These are phyloP conservation scores for Pitta sordida DNA, from an alignment of 2,113 vertebrate species.

Conservation along the genomic window DNA sequence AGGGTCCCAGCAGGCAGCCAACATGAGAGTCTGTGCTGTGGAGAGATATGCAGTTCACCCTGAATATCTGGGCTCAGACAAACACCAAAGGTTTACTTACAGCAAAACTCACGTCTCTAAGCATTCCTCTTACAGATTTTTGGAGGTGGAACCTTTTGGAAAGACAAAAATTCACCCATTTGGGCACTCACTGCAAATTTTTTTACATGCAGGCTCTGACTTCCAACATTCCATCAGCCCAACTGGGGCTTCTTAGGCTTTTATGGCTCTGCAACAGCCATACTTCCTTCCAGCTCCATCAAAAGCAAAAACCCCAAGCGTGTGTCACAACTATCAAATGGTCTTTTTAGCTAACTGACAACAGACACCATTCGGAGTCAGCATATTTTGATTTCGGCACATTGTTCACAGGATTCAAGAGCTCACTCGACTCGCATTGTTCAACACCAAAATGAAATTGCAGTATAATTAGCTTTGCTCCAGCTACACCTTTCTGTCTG, in stretches of 20 bases:
- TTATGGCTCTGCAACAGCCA: background rate
- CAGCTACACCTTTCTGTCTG: background rate
- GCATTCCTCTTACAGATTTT: background rate
- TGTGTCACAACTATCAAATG: background rate
- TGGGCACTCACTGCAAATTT: fast-evolving
- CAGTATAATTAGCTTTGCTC: background rate
- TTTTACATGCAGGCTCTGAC: background rate
- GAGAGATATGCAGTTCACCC: background rate
- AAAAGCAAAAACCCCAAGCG: background rate
- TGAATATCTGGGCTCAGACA: background rate
- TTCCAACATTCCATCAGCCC: background rate
- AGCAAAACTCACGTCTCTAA: background rate
- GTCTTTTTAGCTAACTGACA: background rate
- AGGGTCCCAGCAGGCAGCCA: background rate
- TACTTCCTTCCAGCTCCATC: background rate
- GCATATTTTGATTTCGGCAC: background rate
- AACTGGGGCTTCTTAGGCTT: background rate
- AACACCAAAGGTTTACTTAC: background rate
- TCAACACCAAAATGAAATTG: slow-evolving; percentile 12
- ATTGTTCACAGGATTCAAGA: background rate
- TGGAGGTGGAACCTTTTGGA: background rate
- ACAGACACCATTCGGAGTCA: background rate
- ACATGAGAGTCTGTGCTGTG: fast-evolving
- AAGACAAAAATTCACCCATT: background rate
- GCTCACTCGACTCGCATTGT: background rate